Evolutionary conservation across 2,113 vertebrate genomes (phyloP), one percentile per base, ranked within the genome.

Genomic region (Eurystomus gularis): DNA sequence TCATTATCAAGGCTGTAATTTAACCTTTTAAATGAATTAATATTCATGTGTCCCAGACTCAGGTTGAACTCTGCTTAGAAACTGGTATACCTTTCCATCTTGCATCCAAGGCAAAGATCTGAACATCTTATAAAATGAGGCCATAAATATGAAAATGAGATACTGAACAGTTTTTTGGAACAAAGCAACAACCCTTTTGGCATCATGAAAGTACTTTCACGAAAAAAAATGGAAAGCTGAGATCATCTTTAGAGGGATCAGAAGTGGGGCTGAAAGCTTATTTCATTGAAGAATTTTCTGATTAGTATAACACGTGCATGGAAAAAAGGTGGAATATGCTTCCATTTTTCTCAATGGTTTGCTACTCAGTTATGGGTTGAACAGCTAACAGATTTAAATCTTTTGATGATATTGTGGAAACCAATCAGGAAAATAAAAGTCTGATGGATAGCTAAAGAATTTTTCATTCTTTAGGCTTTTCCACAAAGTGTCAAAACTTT

Each of bases 351-450:
- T 91, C 48, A 76, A 12, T 86, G 35, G 11, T 92, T 96, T 96
- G 49, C 64, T 95, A 23, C 28, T 83, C 33, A 52, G 94, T 64
- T 96, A 57, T 93, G 73, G 40, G 9, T 82, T 94, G 61, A 97
- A 92, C 26, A 68, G 33, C 62, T 95, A 86, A 96, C 61, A 94
- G 33, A 82, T 92, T 95, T 95, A 95, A 92, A 68, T 95, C 87
- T 96, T 97, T 91, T 94, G 85, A 95, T 94, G 42, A 95, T 39
- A 84, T 88, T 77, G 71, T 83, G 87, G 71, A 93, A 96, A 46
- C 21, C 69, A 87, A 48, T 57, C 58, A 81, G 64, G 93, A 96
- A 97, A 96, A 93, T 91, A 79, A 94, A 96, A 94, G 57, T 9
- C 51, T 86, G 72, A 40, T 82, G 81, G 35, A 72, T 66, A 73